Conservation (phyloP, 2,888 invertebrate species). For the Drosophila peninsularis region DNA sequence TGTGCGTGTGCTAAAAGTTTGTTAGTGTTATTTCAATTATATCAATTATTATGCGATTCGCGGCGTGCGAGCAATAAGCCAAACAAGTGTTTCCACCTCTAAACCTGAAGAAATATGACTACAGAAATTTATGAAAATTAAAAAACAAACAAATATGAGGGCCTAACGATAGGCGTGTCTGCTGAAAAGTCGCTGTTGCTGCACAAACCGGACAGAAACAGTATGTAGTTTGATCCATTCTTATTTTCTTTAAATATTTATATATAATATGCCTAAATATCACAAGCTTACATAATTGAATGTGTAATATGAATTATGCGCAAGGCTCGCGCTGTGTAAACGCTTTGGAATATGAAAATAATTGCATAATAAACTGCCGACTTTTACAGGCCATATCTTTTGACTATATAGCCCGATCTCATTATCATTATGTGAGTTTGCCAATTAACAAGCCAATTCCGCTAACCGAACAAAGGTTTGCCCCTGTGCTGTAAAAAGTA, state of each 20-base stretch:
- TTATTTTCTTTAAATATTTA: not conserved
- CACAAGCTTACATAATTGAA: conserved; percentile 26
- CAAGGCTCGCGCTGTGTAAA: conserved; percentile 3
- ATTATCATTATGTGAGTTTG: conserved; percentile 29
- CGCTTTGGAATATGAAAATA: conserved; percentile 16
- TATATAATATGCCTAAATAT: not conserved
- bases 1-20: conserved; percentile 49
- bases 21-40: conserved; percentile 49
- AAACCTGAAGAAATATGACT: conserved; percentile 4
- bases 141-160: conserved; percentile 20
- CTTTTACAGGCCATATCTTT: conserved; percentile 5
- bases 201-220: conserved; percentile 18
- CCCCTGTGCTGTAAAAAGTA: conserved; percentile 28
- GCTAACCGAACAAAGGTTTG: conserved; percentile 26
- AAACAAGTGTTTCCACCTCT: conserved; percentile 40
- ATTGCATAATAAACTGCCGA: conserved; percentile 58
- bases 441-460: conserved; percentile 36
- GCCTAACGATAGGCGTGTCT: conserved; percentile 34
- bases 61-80: conserved; percentile 21
- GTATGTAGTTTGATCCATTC: conserved; percentile 43
- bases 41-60: conserved; percentile 46
- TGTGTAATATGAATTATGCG: conserved; percentile 1
- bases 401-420: not conserved
- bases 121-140: conserved; percentile 17
- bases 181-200: conserved; percentile 16